Conservation (phyloP, 1,140 invertebrate genomes). For the Homalodisca vitripennis region DNA sequence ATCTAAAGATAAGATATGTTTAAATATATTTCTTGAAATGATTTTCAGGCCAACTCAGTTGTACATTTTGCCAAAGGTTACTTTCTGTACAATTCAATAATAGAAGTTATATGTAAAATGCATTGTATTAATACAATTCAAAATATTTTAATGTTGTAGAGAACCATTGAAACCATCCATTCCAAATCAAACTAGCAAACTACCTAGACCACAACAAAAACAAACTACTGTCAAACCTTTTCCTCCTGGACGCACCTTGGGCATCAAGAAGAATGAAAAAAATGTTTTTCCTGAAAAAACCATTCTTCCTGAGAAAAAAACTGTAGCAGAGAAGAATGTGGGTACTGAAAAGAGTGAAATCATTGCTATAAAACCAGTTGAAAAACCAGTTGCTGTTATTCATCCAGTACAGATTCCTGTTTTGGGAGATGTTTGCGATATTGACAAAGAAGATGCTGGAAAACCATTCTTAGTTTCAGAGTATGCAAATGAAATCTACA, state of each 20-base stretch:
- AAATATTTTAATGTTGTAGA: no score
- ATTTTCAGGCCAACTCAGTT: no score
- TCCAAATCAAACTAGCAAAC: no score
- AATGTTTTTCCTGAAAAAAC: no score
- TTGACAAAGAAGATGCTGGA: constrained; percentile 71
- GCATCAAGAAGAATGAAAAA: background rate
- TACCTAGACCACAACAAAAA: no score
- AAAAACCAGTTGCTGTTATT: background rate
- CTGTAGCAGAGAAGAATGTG: background rate
- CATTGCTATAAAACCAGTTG: background rate
- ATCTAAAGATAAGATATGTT: no score
- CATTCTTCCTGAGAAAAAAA: background rate
- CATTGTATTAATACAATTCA: no score
- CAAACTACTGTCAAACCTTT: background rate
- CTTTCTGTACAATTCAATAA: no score
- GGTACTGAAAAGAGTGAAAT: background rate
- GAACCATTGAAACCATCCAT: no score
- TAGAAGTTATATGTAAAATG: no score
- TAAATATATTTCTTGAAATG: no score
- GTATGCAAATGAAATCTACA: constrained; percentile 85
- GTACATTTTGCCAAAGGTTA: no score
- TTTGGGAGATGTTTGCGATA: constrained; percentile 58
- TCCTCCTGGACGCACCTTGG: background rate
- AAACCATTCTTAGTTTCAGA: constrained; percentile 77
- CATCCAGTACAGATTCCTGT: constrained; percentile 39